Evolutionary conservation across 2,113 vertebrate species (phyloP), one percentile per base, ranked within the genome.

Genomic region (Murina feae): DNA sequence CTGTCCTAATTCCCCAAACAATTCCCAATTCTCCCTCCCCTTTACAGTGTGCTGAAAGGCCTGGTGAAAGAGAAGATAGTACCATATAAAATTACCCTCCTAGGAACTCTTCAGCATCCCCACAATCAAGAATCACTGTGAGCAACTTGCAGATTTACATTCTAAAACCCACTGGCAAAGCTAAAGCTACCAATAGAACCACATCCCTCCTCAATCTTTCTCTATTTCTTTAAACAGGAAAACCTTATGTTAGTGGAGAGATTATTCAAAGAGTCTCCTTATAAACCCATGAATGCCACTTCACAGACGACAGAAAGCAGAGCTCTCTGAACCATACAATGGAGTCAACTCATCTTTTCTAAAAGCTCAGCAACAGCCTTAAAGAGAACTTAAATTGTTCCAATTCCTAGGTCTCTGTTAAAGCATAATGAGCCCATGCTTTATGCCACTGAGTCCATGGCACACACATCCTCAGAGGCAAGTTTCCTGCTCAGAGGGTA

Each of bases 1-100:
- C 86, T 71, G 88, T 58, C 95, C 96, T 71, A 86, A 63, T 95
- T 96, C 51, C 58, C 53, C 35, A 96, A 88, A 96, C 81, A 96
- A 93, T 90, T 82, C 63, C 85, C 81, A 94, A 42, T 82, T 91
- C 85, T 86, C 72, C 42, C 60, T 86, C 72, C 42, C 51, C 30
- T 6, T 76, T 21, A 39, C 21, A 13, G 13, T 51, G 32, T n/a
- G 30, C 44, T 78, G 60, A 69, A 91, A 82, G 60, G 14, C 7
- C 49, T 87, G 55, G n/a, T 58, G 68, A 89, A 75, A 82, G 63
- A 78, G 71, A 91, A 94, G 58, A 80, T 0, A 76, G 47, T 0
- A 49, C 39, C 63, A 83, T 80, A 83, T 83, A 81, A 96, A 95
- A 60, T 94, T 93, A 81, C 83, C 39, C 42, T 93, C 71, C 78